Evolutionary conservation across 35 echinoderm and acorn worm species (phyloP).

Genomic region (Acanthaster planci): DNA sequence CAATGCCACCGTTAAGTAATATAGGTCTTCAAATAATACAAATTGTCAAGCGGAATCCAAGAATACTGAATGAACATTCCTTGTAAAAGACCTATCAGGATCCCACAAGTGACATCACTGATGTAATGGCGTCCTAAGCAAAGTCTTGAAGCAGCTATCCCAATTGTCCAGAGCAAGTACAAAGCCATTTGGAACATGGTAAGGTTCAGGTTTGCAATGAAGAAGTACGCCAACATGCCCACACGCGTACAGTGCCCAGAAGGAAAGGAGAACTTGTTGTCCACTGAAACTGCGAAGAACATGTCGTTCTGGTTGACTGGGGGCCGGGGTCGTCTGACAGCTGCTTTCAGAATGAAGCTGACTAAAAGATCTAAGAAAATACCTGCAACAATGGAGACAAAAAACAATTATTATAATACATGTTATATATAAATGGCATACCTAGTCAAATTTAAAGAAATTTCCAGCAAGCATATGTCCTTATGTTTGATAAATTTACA

Average conservation of each 20-base stretch:
- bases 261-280: slow-evolving; percentile 87
- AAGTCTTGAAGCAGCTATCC: slow-evolving; percentile 69
- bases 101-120: slow-evolving; percentile 76
- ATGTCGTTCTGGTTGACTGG: slow-evolving; percentile 70
- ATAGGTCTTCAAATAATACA: slow-evolving; percentile 30
- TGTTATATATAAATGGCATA: background rate
- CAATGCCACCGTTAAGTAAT: background rate
- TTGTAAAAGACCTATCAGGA: slow-evolving; percentile 79
- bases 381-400: slow-evolving; percentile 46
- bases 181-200: slow-evolving; percentile 9
- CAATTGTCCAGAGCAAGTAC: slow-evolving; percentile 36
- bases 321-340: slow-evolving; percentile 75
- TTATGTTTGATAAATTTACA: background rate
- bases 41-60: slow-evolving; percentile 55
- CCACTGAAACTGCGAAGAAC: slow-evolving; percentile 77
- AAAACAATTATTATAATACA: background rate
- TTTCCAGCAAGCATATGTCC: background rate
- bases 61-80: slow-evolving; percentile 47
- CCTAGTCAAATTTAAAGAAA: background rate
- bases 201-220: slow-evolving; percentile 33
- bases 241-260: slow-evolving; percentile 92
- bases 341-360: slow-evolving; percentile 64
- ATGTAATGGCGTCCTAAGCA: slow-evolving; percentile 84
- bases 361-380: slow-evolving; percentile 76
- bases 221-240: slow-evolving; percentile 52